A percentile compares a stretch with the other conserved stretches of the same genome.
Conservation (phyloP, 2,888 invertebrate species). For the Synergus umbraculus region DNA sequence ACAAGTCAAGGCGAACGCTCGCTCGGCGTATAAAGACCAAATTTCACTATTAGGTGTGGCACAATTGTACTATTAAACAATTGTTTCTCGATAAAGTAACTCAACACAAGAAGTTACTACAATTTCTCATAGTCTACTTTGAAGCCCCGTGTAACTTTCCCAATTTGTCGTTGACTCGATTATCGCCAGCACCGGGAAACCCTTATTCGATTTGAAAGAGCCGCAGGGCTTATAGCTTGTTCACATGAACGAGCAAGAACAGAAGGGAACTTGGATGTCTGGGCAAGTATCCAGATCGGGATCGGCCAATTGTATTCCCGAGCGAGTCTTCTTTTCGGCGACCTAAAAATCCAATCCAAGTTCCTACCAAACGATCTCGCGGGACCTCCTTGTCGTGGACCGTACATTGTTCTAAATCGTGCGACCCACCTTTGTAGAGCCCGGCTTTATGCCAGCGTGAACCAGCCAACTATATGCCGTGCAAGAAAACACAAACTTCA, state of each 20-base stretch:
- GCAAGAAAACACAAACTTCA: conserved; percentile 64
- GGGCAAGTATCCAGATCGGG: conserved; percentile 55
- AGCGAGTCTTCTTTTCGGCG: conserved; percentile 46
- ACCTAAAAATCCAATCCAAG: conserved; percentile 62
- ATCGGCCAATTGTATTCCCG: conserved; percentile 48
- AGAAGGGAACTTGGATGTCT: conserved; percentile 24
- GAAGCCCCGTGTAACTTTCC: neutral
- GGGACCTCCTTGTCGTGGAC: conserved; percentile 43
- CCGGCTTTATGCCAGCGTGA: conserved; percentile 61
- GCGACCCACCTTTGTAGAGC: conserved; percentile 42
- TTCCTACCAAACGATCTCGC: conserved; percentile 56
- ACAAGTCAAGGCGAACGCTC: no score
- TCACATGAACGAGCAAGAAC: conserved; percentile 36
- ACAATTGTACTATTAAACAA: neutral
- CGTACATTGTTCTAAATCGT: conserved; percentile 55
- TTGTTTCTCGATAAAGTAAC: neutral
- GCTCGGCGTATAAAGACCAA: no score
- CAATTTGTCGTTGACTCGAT: conserved; percentile 35
- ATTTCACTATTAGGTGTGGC: no score
- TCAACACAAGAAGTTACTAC: neutral
- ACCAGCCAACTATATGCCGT: conserved; percentile 58
- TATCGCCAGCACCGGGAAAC: conserved; percentile 14
- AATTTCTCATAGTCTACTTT: conserved; percentile 1
- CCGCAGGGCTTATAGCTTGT: conserved; percentile 24
- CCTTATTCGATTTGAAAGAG: conserved; percentile 34